Conservation (phyloP, 2,888 invertebrate species). For the Scaptomyza cyrtandrae region DNA sequence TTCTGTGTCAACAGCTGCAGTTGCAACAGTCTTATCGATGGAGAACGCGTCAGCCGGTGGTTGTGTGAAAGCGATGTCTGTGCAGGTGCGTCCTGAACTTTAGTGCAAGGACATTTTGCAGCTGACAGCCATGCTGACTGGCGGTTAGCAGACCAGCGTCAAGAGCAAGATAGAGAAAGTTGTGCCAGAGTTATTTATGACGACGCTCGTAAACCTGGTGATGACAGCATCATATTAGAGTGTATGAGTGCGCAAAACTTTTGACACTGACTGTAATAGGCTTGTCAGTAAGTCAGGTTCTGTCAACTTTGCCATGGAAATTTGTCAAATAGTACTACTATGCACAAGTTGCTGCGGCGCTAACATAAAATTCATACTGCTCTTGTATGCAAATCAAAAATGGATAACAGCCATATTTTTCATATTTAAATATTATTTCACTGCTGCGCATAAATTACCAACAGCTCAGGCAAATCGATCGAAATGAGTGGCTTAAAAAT, state of each 20-base stretch:
- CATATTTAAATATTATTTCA: conserved; percentile 43
- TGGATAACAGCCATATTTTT: conserved; percentile 31
- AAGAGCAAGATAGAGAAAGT: neutral
- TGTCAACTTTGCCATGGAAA: conserved; percentile 8
- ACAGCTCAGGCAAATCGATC: conserved; percentile 7
- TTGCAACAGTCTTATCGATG: neutral
- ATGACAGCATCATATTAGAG: conserved; percentile 55
- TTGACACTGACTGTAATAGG: conserved; percentile 50
- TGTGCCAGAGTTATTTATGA: conserved; percentile 32
- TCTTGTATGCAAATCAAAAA: neutral
- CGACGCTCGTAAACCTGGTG: conserved; percentile 30
- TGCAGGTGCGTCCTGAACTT: conserved; percentile 11
- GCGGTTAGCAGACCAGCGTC: conserved; percentile 6
- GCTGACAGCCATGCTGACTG: conserved; percentile 35
- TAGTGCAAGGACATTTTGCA: conserved; percentile 29
- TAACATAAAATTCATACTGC: conserved; percentile 12
- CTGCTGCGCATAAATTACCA: conserved; percentile 38
- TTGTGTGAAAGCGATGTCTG: neutral
- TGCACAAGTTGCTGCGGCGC: conserved; percentile 21
- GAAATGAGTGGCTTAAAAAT: conserved; percentile 33
- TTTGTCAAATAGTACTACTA: conserved; percentile 24
- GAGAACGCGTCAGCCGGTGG: neutral
- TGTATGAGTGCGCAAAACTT: conserved; percentile 32
- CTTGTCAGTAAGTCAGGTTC: conserved; percentile 24
- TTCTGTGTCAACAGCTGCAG: conserved; percentile 36